phyloP scores from a whole-genome alignment of 2,888 invertebrate genomes.

The Netelia inedita region DNA sequence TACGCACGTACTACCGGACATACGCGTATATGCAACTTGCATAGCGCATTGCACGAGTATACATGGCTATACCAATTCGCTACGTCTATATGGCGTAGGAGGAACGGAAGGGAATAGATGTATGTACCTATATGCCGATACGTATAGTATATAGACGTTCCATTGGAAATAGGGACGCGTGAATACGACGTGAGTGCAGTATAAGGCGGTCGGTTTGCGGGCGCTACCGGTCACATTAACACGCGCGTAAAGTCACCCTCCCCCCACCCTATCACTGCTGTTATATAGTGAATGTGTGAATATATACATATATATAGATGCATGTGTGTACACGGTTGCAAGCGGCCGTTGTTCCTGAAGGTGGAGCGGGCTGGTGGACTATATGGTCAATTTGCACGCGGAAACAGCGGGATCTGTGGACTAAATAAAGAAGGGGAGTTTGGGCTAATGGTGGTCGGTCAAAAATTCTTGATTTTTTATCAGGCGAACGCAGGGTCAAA shows the following conservation, averaged over 20 bases:
- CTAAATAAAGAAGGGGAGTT: conserved; percentile 8
- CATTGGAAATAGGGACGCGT: not conserved
- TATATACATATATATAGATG: not conserved
- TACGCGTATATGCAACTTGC: conserved; percentile 44
- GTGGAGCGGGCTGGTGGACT: conserved; percentile 1
- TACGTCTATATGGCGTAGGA: conserved; percentile 3
- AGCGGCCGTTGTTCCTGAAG: conserved; percentile 42
- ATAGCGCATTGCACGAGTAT: conserved; percentile 33
- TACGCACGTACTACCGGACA: conserved; percentile 63
- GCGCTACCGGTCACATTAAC: conserved; percentile 73
- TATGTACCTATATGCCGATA: not conserved
- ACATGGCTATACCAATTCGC: not conserved
- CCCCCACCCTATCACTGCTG: conserved; percentile 40
- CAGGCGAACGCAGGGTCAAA: not conserved
- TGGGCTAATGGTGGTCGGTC: not conserved
- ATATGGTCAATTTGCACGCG: conserved; percentile 35
- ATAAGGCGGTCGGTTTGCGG: conserved; percentile 73
- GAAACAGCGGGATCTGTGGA: conserved; percentile 28
- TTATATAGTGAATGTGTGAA: not conserved
- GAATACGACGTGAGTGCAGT: conserved; percentile 53
- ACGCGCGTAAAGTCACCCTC: conserved; percentile 69
- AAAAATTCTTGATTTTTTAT: not conserved
- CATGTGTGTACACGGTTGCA: conserved; percentile 15
- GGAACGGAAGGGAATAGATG: not conserved
- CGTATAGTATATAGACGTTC: not conserved